Percentiles rank a stretch among this genome's conserved stretches.
phyloP scores from a whole-genome alignment of 2,113 vertebrate species.

The Accipiter cooperii region DNA sequence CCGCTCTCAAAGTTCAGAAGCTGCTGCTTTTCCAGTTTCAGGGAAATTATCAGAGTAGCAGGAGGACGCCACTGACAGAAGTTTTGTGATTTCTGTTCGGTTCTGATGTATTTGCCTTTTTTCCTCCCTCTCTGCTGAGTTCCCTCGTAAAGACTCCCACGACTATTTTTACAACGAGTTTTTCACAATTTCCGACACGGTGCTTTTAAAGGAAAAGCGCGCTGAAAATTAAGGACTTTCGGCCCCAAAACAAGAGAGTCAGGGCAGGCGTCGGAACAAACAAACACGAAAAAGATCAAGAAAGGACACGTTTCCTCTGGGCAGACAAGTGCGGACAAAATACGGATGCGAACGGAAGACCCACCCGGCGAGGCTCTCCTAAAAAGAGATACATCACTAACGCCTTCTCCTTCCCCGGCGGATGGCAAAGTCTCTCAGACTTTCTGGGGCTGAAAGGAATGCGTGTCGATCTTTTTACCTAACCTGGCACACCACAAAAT shows the following conservation, averaged over 20 bases:
- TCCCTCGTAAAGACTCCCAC: background rate
- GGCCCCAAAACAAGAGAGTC: background rate
- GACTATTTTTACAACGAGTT: background rate
- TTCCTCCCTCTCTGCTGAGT: background rate
- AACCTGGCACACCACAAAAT: slow-evolving; percentile 43
- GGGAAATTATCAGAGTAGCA: background rate
- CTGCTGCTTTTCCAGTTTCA: slow-evolving; percentile 4
- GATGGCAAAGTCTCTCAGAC: background rate
- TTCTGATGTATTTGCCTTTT: background rate
- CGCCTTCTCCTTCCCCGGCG: background rate
- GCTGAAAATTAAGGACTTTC: background rate
- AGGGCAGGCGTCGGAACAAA: background rate
- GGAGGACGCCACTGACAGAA: background rate
- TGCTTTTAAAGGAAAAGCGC: slow-evolving; percentile 12
- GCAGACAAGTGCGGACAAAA: background rate
- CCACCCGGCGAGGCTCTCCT: background rate
- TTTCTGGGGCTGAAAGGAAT: slow-evolving; percentile 22
- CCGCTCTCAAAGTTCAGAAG: slow-evolving; percentile 22
- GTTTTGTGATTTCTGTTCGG: background rate
- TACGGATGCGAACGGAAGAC: background rate
- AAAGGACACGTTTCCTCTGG: background rate
- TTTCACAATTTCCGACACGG: background rate
- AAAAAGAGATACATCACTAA: slow-evolving; percentile 3
- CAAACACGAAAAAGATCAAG: background rate
- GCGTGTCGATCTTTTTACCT: slow-evolving; percentile 23